Conservation (phyloP, 1,140 invertebrate species). For the Apis florea region DNA sequence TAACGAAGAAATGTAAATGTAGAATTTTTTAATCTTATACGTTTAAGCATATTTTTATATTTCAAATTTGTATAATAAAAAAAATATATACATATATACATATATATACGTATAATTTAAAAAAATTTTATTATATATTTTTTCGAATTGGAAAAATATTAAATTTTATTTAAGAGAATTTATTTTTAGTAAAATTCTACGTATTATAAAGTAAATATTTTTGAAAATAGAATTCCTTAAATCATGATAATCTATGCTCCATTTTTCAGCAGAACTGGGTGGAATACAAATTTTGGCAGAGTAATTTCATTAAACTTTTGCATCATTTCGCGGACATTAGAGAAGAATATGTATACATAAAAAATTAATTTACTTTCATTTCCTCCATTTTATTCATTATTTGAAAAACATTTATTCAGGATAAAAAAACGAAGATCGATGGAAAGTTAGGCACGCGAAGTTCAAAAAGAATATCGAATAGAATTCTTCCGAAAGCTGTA, state of each 20-base stretch:
- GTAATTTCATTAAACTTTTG: constrained; percentile 25
- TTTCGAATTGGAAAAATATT: too few relatives aligned
- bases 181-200: too few relatives aligned
- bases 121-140: not conserved
- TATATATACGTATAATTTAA: not conserved
- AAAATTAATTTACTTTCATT: not conserved
- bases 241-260: not conserved
- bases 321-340: not conserved
- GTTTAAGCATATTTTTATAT: too few relatives aligned
- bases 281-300: not conserved
- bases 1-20: not conserved
- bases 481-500: constrained; percentile 24
- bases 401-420: not conserved
- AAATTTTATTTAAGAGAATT: too few relatives aligned
- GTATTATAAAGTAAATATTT: too few relatives aligned
- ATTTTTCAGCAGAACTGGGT: constrained; percentile 17
- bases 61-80: too few relatives aligned
- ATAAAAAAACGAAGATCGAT: constrained; percentile 15
- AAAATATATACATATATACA: too few relatives aligned
- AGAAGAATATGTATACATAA: constrained; percentile 26
- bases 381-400: not conserved
- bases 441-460: not conserved
- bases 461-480: not conserved
- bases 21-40: too few relatives aligned
- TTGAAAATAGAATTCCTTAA: not conserved